These are phyloP conservation scores for Urocyon cinereoargenteus DNA, from an alignment of 2,797 vertebrate species.

Conservation along the genomic window DNA sequence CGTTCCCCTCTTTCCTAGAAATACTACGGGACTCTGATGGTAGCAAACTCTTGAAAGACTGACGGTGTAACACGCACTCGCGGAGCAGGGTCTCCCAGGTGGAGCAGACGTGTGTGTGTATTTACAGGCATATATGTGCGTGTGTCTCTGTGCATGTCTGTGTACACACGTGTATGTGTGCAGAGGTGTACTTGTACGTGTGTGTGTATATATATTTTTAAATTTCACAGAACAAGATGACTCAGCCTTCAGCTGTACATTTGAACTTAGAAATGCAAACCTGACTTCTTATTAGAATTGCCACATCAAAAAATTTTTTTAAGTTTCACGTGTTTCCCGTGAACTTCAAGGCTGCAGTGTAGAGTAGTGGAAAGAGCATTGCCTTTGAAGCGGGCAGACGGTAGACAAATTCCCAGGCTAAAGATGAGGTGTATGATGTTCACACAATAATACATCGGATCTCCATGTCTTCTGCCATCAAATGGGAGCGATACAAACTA, in stretches of 20 bases:
- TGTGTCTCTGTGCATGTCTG: neutral
- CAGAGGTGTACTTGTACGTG: neutral
- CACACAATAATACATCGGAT: neutral
- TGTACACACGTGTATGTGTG: neutral
- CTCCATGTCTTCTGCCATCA: neutral
- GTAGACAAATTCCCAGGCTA: neutral
- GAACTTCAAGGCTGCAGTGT: neutral
- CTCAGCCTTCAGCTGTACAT: conserved; percentile 1
- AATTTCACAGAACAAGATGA: neutral
- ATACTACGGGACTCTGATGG: neutral
- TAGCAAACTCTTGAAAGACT: neutral
- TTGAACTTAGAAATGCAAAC: neutral
- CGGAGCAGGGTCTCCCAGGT: neutral
- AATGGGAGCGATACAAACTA: fast-evolving
- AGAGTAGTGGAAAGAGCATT: neutral
- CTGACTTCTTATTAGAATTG: neutral
- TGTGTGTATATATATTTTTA: neutral
- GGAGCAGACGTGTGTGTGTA: neutral
- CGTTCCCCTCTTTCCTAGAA: conserved; percentile 56
- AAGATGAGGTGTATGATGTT: neutral
- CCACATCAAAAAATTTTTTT: neutral
- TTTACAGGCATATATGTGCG: neutral
- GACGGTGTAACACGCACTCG: neutral
- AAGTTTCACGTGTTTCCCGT: neutral
- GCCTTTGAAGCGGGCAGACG: neutral